Conservation (phyloP, 2,113 vertebrate genomes). For the Nesospiza acunhae region DNA sequence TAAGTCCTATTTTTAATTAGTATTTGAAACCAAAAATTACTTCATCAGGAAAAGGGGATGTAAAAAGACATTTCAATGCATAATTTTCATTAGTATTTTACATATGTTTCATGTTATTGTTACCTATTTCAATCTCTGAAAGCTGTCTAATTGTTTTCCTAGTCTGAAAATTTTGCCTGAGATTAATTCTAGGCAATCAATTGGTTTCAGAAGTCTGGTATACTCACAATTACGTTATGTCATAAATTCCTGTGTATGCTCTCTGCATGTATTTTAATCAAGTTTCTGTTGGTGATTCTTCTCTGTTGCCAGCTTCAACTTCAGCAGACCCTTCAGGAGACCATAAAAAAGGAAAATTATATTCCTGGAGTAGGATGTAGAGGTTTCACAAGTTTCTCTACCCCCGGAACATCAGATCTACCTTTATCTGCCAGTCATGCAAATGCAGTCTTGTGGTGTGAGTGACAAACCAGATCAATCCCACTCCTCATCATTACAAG, state of each 20-base stretch:
- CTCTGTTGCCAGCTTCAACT: neutral
- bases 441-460: rapidly evolving
- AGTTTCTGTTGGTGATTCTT: neutral
- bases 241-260: neutral
- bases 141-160: neutral
- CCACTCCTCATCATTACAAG: neutral
- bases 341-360: neutral
- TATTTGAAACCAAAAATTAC: neutral
- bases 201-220: neutral
- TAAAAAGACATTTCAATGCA: neutral
- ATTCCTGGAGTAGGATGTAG: neutral
- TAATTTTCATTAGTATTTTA: neutral
- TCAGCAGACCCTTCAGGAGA: neutral
- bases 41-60: neutral
- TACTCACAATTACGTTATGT: neutral
- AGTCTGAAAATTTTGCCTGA: neutral
- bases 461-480: neutral
- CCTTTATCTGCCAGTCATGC: neutral
- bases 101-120: neutral
- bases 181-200: neutral
- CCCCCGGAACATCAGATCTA: rapidly evolving
- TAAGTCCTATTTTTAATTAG: neutral
- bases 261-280: neutral
- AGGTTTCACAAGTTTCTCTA: neutral
- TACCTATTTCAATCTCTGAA: neutral